These are phyloP conservation scores for Lamellibrachia luymesi DNA, from an alignment of 1,140 invertebrate species.

Conservation along the genomic window DNA sequence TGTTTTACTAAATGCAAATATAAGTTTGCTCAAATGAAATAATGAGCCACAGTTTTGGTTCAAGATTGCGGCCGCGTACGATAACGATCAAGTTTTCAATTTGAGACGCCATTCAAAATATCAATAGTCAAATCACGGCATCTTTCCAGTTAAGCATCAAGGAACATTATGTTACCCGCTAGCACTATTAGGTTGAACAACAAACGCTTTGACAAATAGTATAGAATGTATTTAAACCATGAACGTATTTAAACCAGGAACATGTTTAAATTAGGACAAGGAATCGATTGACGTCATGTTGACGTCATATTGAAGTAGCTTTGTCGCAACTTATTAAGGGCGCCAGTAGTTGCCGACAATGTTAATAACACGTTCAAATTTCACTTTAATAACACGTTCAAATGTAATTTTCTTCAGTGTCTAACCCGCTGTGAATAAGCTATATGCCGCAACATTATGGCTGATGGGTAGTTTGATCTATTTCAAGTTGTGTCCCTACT, in stretches of 20 bases:
- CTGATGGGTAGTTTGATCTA: background rate
- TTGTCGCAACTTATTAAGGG: background rate
- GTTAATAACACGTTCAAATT: background rate
- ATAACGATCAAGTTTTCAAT: background rate
- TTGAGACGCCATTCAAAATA: too few relatives aligned
- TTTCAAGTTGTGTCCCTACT: background rate
- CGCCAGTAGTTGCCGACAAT: background rate
- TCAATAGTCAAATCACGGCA: background rate
- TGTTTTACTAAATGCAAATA: too few relatives aligned
- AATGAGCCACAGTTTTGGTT: background rate
- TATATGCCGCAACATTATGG: background rate
- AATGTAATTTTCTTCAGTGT: background rate
- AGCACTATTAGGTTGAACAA: background rate
- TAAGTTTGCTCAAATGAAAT: background rate
- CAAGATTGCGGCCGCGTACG: background rate
- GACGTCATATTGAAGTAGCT: background rate
- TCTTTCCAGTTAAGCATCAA: background rate
- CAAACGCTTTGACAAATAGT: background rate
- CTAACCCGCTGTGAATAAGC: too few relatives aligned
- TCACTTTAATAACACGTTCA: too few relatives aligned
- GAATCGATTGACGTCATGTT: background rate
- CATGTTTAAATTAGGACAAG: background rate
- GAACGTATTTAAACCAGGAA: background rate
- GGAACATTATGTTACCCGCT: background rate
- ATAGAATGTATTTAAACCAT: background rate